These are phyloP conservation scores for Brachirus orientalis DNA, from an alignment of 2,113 vertebrate genomes.

Conservation along the genomic window DNA sequence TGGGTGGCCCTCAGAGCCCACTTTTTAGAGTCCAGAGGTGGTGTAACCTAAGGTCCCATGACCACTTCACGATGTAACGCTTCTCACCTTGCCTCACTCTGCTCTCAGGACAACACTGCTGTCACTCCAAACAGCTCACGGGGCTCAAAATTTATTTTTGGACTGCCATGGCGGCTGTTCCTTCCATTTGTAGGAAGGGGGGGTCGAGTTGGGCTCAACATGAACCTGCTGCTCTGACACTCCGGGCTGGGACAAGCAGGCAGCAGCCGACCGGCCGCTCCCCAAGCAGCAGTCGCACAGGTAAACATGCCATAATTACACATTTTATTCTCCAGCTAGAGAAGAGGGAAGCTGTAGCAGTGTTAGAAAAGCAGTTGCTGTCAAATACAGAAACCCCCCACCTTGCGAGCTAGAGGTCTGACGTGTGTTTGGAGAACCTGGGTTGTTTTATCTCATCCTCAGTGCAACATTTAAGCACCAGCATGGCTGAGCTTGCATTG, in stretches of 20 bases:
- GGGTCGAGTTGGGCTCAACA: conserved; percentile 75
- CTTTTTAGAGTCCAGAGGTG: conserved; percentile 45
- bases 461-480: conserved; percentile 38
- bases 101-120: conserved; percentile 50
- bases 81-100: conserved; percentile 33
- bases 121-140: conserved; percentile 68
- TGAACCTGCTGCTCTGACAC: conserved; percentile 79
- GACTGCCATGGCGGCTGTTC: conserved; percentile 79
- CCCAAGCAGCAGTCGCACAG: conserved; percentile 79
- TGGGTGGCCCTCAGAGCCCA: conserved; percentile 46
- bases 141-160: conserved; percentile 87
- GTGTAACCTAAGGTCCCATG: conserved; percentile 67
- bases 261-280: conserved; percentile 81
- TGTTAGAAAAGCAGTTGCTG: conserved; percentile 13
- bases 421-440: conserved; percentile 27
- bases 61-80: conserved; percentile 33
- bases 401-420: conserved; percentile 16
- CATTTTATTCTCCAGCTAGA: conserved; percentile 47
- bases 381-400: conserved; percentile 17
- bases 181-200: conserved; percentile 81
- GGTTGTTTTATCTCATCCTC: conserved; percentile 11
- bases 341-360: not conserved
- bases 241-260: conserved; percentile 76
- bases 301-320: conserved; percentile 76
- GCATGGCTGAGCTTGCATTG: conserved; percentile 5